Evolutionary conservation across 1,140 invertebrate species (phyloP), one percentile per base, ranked within the genome.

Genomic region (Medauroidea extradentata): DNA sequence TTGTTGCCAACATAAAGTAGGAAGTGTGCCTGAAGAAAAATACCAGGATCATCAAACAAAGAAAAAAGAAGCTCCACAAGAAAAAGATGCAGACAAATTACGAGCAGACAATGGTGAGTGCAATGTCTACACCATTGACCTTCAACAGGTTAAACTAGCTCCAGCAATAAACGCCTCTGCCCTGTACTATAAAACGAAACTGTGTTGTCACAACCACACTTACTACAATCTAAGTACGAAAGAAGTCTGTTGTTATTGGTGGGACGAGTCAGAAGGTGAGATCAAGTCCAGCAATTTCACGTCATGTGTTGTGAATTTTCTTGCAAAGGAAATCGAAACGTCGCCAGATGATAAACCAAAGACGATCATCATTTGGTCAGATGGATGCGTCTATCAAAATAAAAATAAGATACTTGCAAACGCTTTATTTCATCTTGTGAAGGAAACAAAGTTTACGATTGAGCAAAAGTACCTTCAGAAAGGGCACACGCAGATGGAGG

Each of bases 181-280:
- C 39, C 41, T 76, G 34, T 78, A 78, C 64, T 78, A 71, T 63
- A 77, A 75, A 67, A 73, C 66, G 9, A 78, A 78, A 62, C 60
- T 77, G 19, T 42, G 62, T 14, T 53, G 68, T 18, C 73, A 78
- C 66, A 79, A 78, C 66, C 78, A 73, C 57, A 75, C 73, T n/a
- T 57, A 78, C 38, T 78, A 72, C 62, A 72, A 79, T 63, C 44
- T 75, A 7, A 63, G 58, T 3, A 73, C 55, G 13, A 46, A 46
- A 46, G 18, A 19, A 23, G 24, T n/a, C 16, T 3, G 42, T 19
- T 23, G 43, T 16, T 59, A 54, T 56, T 51, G 44, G 27, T 51
- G 48, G 34, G 52, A 59, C 25, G 23, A 51, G 38, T 19, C 13
- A n/a, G 63, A 63, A 29, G 65, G 65, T 8, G 65, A 53, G 23